phyloP scores from a whole-genome alignment of 2,888 invertebrate species.

The Julus scanicus region DNA sequence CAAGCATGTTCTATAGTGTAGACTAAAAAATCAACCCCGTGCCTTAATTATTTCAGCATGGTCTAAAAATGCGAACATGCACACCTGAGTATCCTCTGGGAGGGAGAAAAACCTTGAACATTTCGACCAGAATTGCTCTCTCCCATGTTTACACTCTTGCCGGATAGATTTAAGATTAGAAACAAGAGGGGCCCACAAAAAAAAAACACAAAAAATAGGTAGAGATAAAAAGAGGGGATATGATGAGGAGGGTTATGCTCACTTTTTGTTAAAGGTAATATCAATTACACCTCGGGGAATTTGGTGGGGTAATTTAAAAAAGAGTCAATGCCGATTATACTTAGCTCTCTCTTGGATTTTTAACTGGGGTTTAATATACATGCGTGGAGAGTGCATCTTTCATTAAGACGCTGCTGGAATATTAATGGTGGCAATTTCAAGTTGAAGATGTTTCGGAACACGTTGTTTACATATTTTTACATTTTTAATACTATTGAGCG shows the following conservation, averaged over 20 bases:
- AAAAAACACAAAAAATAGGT: neutral
- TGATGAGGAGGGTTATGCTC: slow-evolving; percentile 13
- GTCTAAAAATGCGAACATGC: neutral
- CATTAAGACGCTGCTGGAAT: neutral
- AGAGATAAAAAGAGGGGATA: neutral
- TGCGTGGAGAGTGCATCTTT: neutral
- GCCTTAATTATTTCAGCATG: slow-evolving; percentile 3
- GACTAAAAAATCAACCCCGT: neutral
- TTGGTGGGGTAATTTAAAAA: slow-evolving; percentile 23
- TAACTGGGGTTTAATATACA: neutral
- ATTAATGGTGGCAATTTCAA: neutral
- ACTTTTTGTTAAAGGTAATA: slow-evolving; percentile 23
- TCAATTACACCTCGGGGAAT: slow-evolving; percentile 15
- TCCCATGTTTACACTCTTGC: slow-evolving; percentile 1
- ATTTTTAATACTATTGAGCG: neutral
- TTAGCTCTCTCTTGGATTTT: neutral
- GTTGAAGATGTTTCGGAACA: neutral
- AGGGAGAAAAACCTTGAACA: neutral
- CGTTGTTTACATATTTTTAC: neutral
- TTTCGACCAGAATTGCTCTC: neutral
- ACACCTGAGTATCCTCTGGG: neutral
- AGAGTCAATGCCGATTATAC: neutral
- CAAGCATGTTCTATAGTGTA: neutral
- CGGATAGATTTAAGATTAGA: slow-evolving; percentile 11
- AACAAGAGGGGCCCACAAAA: neutral